These are phyloP conservation scores for Gasterosteus nipponicus DNA, from an alignment of 2,113 vertebrate genomes.

Conservation along the genomic window DNA sequence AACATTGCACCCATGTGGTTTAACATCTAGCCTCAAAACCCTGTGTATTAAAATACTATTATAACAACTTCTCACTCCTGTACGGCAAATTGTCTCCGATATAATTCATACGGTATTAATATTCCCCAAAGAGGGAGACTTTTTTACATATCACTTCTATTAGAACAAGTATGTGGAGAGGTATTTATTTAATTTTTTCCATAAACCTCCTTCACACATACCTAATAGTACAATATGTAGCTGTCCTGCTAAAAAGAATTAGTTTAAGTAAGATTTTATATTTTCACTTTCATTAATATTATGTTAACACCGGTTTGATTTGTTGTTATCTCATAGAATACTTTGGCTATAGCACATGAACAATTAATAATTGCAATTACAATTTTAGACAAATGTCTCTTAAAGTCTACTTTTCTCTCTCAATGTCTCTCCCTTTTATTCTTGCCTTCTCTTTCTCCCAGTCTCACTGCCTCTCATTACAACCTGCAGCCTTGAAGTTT, in stretches of 20 bases:
- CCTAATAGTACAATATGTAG: background rate
- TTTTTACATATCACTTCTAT: background rate
- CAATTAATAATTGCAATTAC: background rate
- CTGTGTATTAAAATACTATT: background rate
- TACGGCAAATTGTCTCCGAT: background rate
- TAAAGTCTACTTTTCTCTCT: background rate
- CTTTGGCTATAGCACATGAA: background rate
- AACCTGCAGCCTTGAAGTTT: constrained; percentile 61
- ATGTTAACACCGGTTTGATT: background rate
- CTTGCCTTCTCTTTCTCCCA: background rate
- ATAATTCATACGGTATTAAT: background rate
- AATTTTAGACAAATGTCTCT: constrained; percentile 21
- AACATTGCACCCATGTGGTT: background rate
- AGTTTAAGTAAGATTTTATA: background rate
- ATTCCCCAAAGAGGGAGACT: background rate
- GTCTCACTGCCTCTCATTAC: constrained; percentile 28
- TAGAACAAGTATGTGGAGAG: background rate
- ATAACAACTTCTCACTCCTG: background rate
- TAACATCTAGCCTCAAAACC: background rate
- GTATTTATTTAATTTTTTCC: no score
- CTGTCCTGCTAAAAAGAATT: background rate
- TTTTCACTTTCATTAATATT: background rate
- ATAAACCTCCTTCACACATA: background rate
- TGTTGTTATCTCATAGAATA: background rate
- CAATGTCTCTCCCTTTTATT: constrained; percentile 9